Conservation (phyloP, 2,113 vertebrate species). For the Tonatia bakeri region DNA sequence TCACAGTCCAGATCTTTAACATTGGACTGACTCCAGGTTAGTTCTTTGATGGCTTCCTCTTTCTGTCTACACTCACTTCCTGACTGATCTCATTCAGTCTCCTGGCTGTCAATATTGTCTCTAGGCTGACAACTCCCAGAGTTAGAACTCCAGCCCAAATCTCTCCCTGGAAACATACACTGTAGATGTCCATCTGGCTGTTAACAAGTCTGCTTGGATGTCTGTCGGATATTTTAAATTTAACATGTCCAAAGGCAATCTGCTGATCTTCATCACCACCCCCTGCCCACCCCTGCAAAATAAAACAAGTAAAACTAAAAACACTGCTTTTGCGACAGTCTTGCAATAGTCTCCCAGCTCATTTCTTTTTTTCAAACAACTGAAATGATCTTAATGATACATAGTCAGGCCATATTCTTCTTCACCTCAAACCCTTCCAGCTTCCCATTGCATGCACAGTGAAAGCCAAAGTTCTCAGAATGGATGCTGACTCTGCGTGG, state of each 20-base stretch:
- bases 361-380: not conserved
- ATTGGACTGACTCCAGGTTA: not conserved
- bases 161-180: not conserved
- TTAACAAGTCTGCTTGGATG: not conserved
- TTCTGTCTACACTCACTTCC: not conserved
- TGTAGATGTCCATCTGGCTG: not conserved
- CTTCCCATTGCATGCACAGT: not conserved
- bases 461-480: not conserved
- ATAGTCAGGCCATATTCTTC: not conserved
- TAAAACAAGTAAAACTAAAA: not conserved
- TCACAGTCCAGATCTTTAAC: not conserved
- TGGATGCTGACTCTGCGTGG: rapidly evolving
- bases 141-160: not conserved
- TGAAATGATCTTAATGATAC: not conserved
- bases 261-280: not conserved
- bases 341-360: not conserved
- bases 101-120: not conserved
- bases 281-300: not conserved
- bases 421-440: not conserved
- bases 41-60: not conserved
- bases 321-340: not conserved
- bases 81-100: not conserved
- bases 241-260: not conserved
- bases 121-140: not conserved
- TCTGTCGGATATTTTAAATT: not conserved